Base-by-base conservation (phyloP, 2,888 invertebrate genomes). In the Lamproptera curius region DNA sequence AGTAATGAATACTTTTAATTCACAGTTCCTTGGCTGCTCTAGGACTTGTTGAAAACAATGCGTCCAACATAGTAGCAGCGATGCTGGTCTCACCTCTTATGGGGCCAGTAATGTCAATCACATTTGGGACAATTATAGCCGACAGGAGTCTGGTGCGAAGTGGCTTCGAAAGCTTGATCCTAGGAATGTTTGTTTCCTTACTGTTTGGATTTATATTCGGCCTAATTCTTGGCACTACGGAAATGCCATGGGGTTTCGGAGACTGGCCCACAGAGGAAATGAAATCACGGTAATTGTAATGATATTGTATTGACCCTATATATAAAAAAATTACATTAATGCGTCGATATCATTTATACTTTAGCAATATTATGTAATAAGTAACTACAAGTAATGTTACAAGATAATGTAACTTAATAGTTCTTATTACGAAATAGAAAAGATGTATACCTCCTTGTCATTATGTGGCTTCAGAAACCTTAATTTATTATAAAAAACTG, bases 61-160 rank as follows among this genome's bases (percentile, higher is more conserved):
- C 95, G 4, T 94, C 95, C 0, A 93, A 94, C 61, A 92, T 96
- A 54, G 92, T 92, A 15, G 93, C 93, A 16, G 93, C 93, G 16
- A 93, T 93, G 93, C 73, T 93, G 61, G 93, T 94, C 0, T 93
- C 93, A 1, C 93, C 93, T 0, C 84, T 94, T 9, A 93, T 93
- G 93, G 95, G 95, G 1, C 95, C 95, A 0, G 95, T 95, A 10
- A 93, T 95, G 91, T 95, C 95, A n/a, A 91, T 94, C 55, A 94
- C 95, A 44, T 95, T 95, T 70, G 95, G 95, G 5, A 90, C 92
- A 15, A 93, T 94, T 52, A 94, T 95, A 60, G 90, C 93, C 16
- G 95, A 95, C 70, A 79, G 89, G 59, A 89, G 90, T 54, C 87
- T 95, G 5, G 89, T 93, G 58, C 89, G 88, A 60, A 89, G 92